These are phyloP conservation scores for Microcebus ravelobensis DNA, from an alignment of 2,113 vertebrate genomes.

Conservation along the genomic window DNA sequence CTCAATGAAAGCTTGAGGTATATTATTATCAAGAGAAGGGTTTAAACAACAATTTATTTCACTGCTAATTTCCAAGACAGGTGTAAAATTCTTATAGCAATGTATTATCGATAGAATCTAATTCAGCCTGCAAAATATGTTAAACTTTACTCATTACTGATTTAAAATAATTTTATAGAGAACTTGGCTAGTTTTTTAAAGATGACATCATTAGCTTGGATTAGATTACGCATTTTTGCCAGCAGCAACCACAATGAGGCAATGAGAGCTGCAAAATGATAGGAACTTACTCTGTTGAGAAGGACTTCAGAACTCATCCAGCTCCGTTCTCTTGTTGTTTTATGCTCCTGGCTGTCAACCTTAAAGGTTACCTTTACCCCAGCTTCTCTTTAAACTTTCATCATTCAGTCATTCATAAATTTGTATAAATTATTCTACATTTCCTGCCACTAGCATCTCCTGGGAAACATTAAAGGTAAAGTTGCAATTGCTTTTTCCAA, in stretches of 20 bases:
- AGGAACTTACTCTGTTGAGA: neutral
- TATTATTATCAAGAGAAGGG: neutral
- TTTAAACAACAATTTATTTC: neutral
- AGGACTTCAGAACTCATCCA: neutral
- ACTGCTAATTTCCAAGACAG: neutral
- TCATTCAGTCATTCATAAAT: neutral
- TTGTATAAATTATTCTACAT: neutral
- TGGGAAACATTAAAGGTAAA: neutral
- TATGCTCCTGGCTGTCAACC: neutral
- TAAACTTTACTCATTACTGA: neutral
- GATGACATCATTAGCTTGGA: neutral
- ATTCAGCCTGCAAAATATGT: neutral
- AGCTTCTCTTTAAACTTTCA: neutral
- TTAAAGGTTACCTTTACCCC: neutral
- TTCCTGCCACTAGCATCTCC: neutral
- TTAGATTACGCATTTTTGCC: neutral
- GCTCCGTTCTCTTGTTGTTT: neutral
- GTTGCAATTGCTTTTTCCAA: neutral
- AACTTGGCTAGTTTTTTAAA: neutral
- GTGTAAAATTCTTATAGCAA: neutral
- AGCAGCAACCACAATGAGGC: neutral
- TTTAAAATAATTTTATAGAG: neutral
- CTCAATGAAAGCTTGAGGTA: neutral
- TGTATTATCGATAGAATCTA: neutral
- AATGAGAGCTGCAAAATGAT: neutral